These are phyloP conservation scores for Porites evermanni DNA, from an alignment of 92 coral and sea anemone species.

Conservation along the genomic window DNA sequence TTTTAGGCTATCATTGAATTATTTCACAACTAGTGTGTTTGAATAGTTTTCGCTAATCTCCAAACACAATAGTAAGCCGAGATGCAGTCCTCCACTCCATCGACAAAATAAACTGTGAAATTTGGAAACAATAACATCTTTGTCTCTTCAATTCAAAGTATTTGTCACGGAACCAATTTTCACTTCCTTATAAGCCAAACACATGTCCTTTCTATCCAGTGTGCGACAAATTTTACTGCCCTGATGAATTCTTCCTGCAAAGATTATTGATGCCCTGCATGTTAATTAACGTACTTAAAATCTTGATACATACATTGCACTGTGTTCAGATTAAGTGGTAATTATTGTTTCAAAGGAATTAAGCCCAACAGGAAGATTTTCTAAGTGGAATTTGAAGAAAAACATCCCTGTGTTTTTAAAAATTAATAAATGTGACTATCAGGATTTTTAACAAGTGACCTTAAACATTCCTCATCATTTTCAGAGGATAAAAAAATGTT, in stretches of 20 bases:
- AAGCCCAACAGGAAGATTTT: conserved; percentile 6
- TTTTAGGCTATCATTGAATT: neutral
- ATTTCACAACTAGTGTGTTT: neutral
- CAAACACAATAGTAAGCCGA: conserved; percentile 10
- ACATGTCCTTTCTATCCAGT: neutral
- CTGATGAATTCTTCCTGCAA: neutral
- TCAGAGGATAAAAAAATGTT: too few relatives aligned
- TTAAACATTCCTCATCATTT: neutral
- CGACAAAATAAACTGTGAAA: conserved; percentile 27
- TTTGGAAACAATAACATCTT: conserved; percentile 10
- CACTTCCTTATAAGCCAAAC: neutral
- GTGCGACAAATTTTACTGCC: conserved; percentile 2
- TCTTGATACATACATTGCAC: neutral
- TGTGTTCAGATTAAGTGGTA: neutral
- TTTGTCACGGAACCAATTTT: neutral
- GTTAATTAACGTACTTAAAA: neutral
- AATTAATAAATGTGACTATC: too few relatives aligned
- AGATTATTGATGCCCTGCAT: neutral
- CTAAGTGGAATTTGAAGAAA: neutral
- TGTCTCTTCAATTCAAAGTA: neutral
- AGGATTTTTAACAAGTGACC: neutral
- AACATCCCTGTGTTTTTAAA: neutral
- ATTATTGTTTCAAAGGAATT: conserved; percentile 6
- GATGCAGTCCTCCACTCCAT: neutral
- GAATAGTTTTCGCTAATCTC: neutral